Evolutionary conservation across 2,888 invertebrate species (phyloP), one percentile per base, ranked within the genome.

Genomic region (Pyrrhosoma nymphula): DNA sequence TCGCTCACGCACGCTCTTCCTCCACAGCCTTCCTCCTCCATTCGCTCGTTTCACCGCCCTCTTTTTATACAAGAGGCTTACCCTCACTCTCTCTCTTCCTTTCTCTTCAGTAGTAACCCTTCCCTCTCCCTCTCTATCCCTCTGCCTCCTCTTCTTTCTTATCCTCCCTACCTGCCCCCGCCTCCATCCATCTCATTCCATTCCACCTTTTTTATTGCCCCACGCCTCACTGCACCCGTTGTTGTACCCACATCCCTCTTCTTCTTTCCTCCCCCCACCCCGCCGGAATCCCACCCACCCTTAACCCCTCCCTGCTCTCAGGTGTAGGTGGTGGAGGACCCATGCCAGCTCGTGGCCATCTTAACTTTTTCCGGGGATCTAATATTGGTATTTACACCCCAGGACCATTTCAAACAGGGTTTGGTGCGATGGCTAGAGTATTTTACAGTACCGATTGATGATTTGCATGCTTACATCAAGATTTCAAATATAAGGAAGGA

Each of bases 221-320:
- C 69, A 69, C 93, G 93, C 93, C 47, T 69, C 93, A 93, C 93
- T 93, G 93, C 93, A 93, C 69, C 69, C 47, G 63, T 93, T 56
- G n/a, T 89, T 56, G 56, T 56, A 12, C 89, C 56, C 89, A 56
- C 89, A 55, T 89, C 89, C 55, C 89, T 89, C 89, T 89, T 55
- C 35, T 47, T 88, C 39, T 47, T 35, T 30, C 82, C 30, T 0
- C 0, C 16, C 18, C 88, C 35, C 89, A 26, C 56, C n/a, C n/a
- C 56, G 18, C 30, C 88, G 6, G n/a, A 12, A 88, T 89, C 6
- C 55, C 55, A 56, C n/a, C 16, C 89, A 20, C 3, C 16, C 69
- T n/a, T 60, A 3, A 60, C 20, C 16, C n/a, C 69, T 69, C 8
- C 69, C n/a, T 14, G 4, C 82, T n/a, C n/a, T 69, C 69, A 69